Percentiles rank a stretch among this genome's conserved stretches.
phyloP scores from a whole-genome alignment of 2,113 vertebrate species.

The Serilophus lunatus region DNA sequence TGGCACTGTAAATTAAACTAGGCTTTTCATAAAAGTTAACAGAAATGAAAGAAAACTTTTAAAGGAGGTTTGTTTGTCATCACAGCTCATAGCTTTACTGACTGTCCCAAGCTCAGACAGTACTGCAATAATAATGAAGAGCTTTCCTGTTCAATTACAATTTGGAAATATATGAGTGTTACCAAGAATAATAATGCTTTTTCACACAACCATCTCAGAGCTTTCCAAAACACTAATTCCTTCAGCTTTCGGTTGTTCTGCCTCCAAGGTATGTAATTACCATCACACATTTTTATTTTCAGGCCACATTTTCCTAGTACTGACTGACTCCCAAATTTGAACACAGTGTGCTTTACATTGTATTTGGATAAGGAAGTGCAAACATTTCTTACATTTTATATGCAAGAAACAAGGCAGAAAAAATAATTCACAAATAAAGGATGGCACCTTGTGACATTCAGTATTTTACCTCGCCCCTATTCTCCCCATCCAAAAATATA shows the following conservation, averaged over 20 bases:
- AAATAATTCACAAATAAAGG: not conserved
- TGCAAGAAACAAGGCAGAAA: not conserved
- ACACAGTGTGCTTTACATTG: not conserved
- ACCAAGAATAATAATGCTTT: not conserved
- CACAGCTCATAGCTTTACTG: not conserved
- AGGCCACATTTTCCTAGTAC: not conserved
- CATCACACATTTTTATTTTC: not conserved
- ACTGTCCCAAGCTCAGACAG: not conserved
- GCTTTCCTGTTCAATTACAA: not conserved
- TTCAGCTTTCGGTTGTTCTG: not conserved
- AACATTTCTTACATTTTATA: not conserved
- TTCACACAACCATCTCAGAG: not conserved
- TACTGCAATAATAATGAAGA: not conserved
- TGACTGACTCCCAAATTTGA: not conserved
- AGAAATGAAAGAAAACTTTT: not conserved
- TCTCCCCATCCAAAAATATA: not conserved
- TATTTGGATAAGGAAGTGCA: not conserved
- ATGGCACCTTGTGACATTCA: not conserved
- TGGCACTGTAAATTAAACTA: not conserved
- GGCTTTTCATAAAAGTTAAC: not conserved
- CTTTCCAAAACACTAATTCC: not conserved
- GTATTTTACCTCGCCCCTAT: not conserved
- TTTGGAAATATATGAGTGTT: not conserved
- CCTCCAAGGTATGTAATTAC: not conserved
- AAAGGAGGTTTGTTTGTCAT: not conserved